A percentile compares a stretch with the other conserved stretches of the same genome.
These are phyloP conservation scores for Noctua pronuba DNA, from an alignment of 2,888 invertebrate genomes.

Conservation along the genomic window DNA sequence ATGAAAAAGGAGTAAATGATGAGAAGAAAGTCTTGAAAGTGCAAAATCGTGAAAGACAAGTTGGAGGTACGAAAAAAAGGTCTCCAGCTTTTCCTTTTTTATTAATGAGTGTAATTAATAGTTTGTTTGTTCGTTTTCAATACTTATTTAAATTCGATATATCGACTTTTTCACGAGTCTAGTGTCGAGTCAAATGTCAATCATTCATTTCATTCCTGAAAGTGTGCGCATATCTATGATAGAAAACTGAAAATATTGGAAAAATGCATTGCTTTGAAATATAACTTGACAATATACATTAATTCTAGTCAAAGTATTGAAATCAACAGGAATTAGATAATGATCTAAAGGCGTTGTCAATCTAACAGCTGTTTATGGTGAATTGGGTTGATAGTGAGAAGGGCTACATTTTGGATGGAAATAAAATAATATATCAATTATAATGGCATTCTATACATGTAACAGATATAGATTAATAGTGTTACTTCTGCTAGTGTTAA, in stretches of 20 bases:
- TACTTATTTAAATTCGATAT: background rate
- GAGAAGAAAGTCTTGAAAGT: too few species aligned
- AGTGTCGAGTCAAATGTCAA: background rate
- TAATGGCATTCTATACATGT: slow-evolving; percentile 86
- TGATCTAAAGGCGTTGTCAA: slow-evolving; percentile 14
- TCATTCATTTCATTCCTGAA: background rate
- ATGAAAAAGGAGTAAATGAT: background rate
- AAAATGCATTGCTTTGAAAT: slow-evolving; percentile 29
- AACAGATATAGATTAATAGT: slow-evolving; percentile 86
- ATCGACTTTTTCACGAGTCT: background rate
- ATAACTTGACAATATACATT: slow-evolving; percentile 3
- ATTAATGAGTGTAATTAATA: background rate
- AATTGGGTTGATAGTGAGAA: slow-evolving; percentile 16
- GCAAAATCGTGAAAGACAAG: background rate
- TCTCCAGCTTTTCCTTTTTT: background rate
- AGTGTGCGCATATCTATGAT: background rate
- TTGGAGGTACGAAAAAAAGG: background rate
- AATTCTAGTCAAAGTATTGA: slow-evolving; percentile 8
- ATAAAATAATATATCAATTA: slow-evolving; percentile 46
- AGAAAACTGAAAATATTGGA: background rate
- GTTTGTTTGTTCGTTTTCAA: background rate
- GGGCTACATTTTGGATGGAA: slow-evolving; percentile 41
- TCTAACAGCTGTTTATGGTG: slow-evolving; percentile 26
- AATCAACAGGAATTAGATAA: slow-evolving; percentile 7
- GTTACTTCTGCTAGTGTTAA: slow-evolving; percentile 82